Base-by-base conservation (phyloP, 2,113 vertebrate species). In the Pomatorhinus ruficollis region DNA sequence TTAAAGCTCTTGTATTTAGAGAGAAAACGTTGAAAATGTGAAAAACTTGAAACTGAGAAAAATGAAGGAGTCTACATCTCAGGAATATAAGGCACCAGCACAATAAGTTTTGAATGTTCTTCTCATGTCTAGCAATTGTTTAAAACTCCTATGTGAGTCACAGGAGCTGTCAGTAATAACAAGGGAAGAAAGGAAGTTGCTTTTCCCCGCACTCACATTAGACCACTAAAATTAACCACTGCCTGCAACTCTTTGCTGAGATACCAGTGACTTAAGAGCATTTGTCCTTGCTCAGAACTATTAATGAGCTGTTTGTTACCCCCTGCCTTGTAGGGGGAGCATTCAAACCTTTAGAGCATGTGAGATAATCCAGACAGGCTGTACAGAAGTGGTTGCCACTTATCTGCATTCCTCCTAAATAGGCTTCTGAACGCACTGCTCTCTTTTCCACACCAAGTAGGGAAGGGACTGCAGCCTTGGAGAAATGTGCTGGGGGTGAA, bases 361-460 rank as follows among this genome's bases (percentile, higher is more conserved):
- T 95, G 96, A 97, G 91, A 96, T 96, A 96, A 95, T 95, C 96
- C 97, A 97, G 96, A 92, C 40, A 5, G 35, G 59, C 79, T 93
- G 83, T 39, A 33, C 80, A 95, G 88, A 88, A 96, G 90, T 91
- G 81, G 80, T 87, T 93, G 83, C 92, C 79, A 83, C 93, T 95
- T 97, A 95, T 97, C 97, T 97, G 70, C 92, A 91, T 97, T 97
- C 95, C 92, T 95, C 78, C 92, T 82, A 93, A 96, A 95, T 39
- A 87, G 95, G 90, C 76, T 85, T 92, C 92, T 92, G 45, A 91
- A 72, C 9, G 6, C 21, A 18, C 44, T 45, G 77, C 52, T 78
- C 82, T 78, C 72, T 91, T 97, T 97, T 97, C 94, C 96, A 91
- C 93, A 92, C 96, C 97, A 96, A 96, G 95, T 97, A 97, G 94